These are phyloP conservation scores for Manis javanica DNA, from an alignment of 2,797 vertebrate genomes.

Conservation along the genomic window DNA sequence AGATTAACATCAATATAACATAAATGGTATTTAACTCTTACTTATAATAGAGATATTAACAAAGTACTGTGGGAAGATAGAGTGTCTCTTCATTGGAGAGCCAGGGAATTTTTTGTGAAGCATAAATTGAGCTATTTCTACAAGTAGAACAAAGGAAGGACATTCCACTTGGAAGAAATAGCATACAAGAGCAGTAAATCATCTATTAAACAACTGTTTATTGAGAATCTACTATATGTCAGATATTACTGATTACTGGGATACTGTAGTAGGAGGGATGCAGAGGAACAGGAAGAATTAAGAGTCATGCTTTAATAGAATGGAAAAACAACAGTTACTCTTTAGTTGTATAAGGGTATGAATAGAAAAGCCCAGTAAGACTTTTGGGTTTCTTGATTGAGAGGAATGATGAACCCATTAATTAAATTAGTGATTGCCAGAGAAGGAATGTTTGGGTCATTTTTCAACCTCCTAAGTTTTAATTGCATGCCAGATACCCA, in stretches of 20 bases:
- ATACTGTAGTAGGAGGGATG: not conserved
- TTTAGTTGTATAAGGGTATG: not conserved
- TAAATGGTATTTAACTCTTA: not conserved
- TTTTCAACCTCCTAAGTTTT: slow-evolving; percentile 33
- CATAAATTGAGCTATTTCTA: not conserved
- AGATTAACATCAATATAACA: not conserved
- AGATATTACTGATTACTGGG: not conserved
- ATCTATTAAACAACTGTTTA: not conserved
- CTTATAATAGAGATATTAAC: not conserved
- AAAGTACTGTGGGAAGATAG: not conserved
- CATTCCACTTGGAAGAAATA: not conserved
- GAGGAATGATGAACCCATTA: not conserved
- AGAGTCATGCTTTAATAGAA: not conserved
- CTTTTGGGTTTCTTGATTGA: not conserved
- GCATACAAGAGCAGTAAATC: not conserved
- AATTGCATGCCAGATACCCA: not conserved
- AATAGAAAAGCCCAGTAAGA: not conserved
- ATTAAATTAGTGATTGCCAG: not conserved
- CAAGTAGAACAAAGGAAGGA: not conserved
- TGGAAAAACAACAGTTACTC: not conserved
- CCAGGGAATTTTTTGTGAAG: not conserved
- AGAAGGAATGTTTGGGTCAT: not conserved
- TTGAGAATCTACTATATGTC: not conserved
- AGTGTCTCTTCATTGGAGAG: not conserved
- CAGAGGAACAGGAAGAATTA: not conserved